Evolutionary conservation across 2,888 invertebrate genomes (phyloP).

Genomic region (Suillia variegata): DNA sequence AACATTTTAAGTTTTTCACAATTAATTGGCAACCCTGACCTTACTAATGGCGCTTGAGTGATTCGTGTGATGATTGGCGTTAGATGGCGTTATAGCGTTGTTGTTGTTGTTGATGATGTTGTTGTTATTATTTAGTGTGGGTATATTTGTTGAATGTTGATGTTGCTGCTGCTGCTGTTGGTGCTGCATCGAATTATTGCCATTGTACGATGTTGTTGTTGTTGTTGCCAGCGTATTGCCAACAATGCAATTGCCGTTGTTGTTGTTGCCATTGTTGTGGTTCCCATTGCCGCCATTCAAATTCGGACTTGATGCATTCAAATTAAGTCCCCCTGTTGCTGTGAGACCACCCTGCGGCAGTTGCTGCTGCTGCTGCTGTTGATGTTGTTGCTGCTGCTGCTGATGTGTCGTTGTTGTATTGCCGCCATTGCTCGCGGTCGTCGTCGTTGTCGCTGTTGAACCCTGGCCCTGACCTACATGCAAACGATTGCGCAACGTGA

Average conservation of each 20-base stretch:
- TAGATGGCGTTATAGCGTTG: conserved; percentile 22
- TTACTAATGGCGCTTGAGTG: conserved; percentile 29
- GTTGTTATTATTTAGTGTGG: conserved; percentile 14
- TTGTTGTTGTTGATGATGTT: conserved; percentile 22
- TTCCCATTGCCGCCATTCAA: conserved; percentile 32
- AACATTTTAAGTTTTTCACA: no score
- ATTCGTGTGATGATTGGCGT: conserved; percentile 23
- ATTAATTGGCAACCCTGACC: conserved; percentile 25
- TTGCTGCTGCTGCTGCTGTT: conserved; percentile 15
- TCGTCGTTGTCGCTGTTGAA: conserved; percentile 40
- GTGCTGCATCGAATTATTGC: conserved; percentile 39
- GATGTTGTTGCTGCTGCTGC: conserved; percentile 29
- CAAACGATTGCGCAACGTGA: conserved; percentile 86
- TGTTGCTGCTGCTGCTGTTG: conserved; percentile 27
- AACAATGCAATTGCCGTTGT: conserved; percentile 21
- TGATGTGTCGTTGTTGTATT: conserved; percentile 32
- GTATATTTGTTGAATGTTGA: conserved; percentile 17
- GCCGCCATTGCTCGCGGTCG: conserved; percentile 27
- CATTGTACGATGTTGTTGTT: conserved; percentile 24
- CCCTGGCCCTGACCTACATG: conserved; percentile 69
- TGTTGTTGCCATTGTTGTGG: conserved; percentile 26
- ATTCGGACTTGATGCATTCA: conserved; percentile 55
- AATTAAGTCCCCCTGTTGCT: conserved; percentile 36
- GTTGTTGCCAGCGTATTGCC: conserved; percentile 29
- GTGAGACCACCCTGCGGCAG: conserved; percentile 35